These are phyloP conservation scores for Genyomyrus donnyi DNA, from an alignment of 2,113 vertebrate species.

Conservation along the genomic window DNA sequence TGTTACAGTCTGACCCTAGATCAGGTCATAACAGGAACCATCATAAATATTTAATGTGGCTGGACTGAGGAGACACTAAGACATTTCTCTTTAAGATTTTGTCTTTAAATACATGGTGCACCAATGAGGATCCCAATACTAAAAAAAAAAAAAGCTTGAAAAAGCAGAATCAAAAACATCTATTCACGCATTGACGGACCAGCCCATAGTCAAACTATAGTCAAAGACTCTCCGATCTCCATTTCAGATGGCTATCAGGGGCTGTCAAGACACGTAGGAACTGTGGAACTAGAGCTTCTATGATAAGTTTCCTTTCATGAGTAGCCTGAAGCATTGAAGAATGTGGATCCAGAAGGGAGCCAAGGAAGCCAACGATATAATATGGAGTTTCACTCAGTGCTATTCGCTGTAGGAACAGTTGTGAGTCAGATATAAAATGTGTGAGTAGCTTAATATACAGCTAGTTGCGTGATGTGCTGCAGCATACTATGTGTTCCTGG, in stretches of 20 bases:
- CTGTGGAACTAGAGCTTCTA: background rate
- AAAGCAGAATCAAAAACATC: background rate
- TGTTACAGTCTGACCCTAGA: background rate
- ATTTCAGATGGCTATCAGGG: background rate
- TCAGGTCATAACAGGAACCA: background rate
- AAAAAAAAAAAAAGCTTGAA: background rate
- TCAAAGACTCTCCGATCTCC: background rate
- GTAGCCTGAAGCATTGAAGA: background rate
- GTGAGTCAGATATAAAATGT: background rate
- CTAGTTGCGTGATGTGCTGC: background rate
- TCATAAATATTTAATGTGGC: background rate
- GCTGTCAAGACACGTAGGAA: background rate
- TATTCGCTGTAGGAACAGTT: background rate
- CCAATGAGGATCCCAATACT: background rate
- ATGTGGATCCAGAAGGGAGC: background rate
- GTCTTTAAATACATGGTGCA: background rate
- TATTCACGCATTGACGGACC: background rate
- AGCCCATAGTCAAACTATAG: background rate
- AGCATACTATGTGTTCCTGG: background rate
- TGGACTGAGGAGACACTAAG: background rate
- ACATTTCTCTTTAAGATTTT: background rate
- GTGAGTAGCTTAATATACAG: background rate
- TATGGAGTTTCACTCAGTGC: background rate
- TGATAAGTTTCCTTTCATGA: background rate
- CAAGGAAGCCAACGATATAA: background rate